Percentiles rank a stretch among this genome's conserved stretches.
Conservation (phyloP, 2,113 vertebrate genomes). For the Grammomys surdaster region DNA sequence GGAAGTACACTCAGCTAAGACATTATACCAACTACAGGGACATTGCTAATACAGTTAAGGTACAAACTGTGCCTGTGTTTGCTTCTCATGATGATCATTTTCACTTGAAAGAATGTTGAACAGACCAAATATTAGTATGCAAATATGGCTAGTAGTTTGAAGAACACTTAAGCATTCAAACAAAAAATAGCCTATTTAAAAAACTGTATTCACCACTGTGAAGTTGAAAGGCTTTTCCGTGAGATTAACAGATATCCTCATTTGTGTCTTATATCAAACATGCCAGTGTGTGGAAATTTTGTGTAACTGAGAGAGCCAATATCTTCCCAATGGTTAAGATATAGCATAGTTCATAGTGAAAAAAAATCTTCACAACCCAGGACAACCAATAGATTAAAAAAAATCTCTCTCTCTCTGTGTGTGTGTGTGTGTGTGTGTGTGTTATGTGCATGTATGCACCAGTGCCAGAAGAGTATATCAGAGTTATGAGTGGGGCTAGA, state of each 20-base stretch:
- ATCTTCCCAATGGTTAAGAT: not conserved
- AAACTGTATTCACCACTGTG: not conserved
- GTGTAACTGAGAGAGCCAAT: not conserved
- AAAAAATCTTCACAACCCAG: not conserved
- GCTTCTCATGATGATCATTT: not conserved
- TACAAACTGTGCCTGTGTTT: too few relatives aligned
- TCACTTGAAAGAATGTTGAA: not conserved
- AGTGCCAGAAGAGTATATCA: not conserved
- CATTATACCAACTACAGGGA: fast-evolving
- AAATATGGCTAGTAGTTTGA: not conserved
- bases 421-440: not conserved
- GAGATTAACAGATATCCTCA: not conserved
- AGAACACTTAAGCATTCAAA: not conserved
- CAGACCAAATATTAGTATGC: not conserved
- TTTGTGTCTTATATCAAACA: not conserved
- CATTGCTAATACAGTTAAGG: not conserved
- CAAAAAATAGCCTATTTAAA: not conserved
- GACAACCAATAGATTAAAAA: not conserved
- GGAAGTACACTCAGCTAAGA: not conserved
- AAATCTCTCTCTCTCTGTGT: not conserved
- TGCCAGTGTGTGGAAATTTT: not conserved
- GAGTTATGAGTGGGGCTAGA: not conserved
- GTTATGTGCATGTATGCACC: not conserved
- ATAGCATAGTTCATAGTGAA: not conserved
- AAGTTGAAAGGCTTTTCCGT: not conserved